phyloP scores from a whole-genome alignment of 2,797 vertebrate species.

The Liasis olivaceus region DNA sequence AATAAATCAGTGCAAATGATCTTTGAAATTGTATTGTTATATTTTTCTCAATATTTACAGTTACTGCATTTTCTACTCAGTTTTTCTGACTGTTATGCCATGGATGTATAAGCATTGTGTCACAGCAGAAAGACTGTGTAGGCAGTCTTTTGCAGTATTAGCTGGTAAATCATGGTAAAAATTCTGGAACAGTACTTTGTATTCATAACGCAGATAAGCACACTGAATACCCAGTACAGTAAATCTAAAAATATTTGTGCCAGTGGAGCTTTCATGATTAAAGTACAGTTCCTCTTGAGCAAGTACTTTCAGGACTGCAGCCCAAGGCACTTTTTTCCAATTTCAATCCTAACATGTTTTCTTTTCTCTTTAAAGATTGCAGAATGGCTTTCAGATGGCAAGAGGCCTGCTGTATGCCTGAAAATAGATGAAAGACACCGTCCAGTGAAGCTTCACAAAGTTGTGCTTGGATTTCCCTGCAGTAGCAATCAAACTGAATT shows the following conservation, averaged over 20 bases:
- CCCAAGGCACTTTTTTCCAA: conserved; percentile 25
- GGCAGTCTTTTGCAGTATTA: background rate
- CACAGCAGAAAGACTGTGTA: background rate
- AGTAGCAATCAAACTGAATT: conserved; percentile 89
- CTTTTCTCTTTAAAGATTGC: conserved; percentile 82
- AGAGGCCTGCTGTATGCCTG: conserved; percentile 84
- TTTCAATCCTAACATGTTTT: conserved; percentile 42
- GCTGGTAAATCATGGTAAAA: background rate
- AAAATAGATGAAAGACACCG: conserved; percentile 92
- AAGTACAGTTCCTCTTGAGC: conserved; percentile 8
- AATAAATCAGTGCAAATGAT: background rate
- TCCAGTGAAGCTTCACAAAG: conserved; percentile 93
- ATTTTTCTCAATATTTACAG: background rate
- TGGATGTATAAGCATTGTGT: background rate
- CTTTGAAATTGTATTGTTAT: background rate
- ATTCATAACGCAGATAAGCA: conserved; percentile 7
- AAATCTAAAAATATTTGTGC: conserved; percentile 7
- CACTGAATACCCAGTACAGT: conserved; percentile 23
- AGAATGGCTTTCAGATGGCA: conserved; percentile 91
- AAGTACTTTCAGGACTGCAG: conserved; percentile 11
- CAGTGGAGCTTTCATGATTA: conserved; percentile 7
- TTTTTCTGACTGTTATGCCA: background rate
- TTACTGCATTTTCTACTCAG: background rate
- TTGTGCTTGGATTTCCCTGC: conserved; percentile 93
- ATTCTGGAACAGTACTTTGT: conserved; percentile 20